Evolutionary conservation across 2,113 vertebrate species (phyloP).

Genomic region (Melanocharis versteri): DNA sequence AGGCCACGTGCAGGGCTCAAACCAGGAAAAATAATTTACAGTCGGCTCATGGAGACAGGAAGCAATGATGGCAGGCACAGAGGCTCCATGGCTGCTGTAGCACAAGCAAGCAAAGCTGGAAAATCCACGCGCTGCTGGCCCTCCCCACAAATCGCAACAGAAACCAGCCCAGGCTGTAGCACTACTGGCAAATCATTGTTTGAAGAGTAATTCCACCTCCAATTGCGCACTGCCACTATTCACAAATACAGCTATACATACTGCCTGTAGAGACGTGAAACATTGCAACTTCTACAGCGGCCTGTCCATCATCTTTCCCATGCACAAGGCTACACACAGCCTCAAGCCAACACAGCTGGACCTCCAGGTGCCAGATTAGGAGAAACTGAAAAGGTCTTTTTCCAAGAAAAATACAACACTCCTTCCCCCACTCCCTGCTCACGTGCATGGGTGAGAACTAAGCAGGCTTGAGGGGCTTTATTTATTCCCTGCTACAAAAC

Average conservation of each 20-base stretch:
- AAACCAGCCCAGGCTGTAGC: not conserved
- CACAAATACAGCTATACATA: not conserved
- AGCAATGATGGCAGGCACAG: constrained; percentile 14
- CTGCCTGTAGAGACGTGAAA: not conserved
- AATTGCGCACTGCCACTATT: not conserved
- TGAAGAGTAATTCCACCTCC: not conserved
- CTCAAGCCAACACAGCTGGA: constrained; percentile 60
- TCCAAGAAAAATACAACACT: constrained; percentile 56
- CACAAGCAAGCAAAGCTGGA: not conserved
- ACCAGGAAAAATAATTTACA: constrained; percentile 38
- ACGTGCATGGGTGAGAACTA: constrained; percentile 15
- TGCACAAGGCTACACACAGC: constrained; percentile 24
- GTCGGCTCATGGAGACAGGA: constrained; percentile 35
- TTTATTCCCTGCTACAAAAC: constrained; percentile 34
- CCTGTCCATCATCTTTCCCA: constrained; percentile 29
- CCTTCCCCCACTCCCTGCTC: constrained; percentile 14
- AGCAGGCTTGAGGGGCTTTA: constrained; percentile 41
- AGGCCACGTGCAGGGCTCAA: constrained; percentile 14
- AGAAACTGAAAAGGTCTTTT: constrained; percentile 11
- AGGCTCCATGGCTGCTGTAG: not conserved
- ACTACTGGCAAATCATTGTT: not conserved
- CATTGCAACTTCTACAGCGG: not conserved
- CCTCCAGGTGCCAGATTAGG: constrained; percentile 58
- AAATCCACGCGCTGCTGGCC: not conserved
- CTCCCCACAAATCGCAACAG: not conserved